Conservation (phyloP, 2,888 invertebrate species). For the Glaucopsyche alexis region DNA sequence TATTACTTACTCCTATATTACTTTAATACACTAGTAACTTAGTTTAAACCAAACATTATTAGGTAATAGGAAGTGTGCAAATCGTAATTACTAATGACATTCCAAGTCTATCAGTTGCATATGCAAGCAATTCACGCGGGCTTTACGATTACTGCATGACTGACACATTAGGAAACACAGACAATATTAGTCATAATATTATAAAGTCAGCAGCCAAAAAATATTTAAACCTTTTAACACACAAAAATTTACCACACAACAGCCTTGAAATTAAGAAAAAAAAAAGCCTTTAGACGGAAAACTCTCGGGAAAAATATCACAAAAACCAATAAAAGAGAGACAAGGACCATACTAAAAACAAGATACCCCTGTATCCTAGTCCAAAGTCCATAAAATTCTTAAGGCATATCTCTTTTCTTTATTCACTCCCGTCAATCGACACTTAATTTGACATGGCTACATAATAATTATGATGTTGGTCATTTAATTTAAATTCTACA, state of each 20-base stretch:
- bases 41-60: neutral
- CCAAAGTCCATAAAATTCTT: too few species aligned
- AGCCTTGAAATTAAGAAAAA: too few species aligned
- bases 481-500: neutral
- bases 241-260: too few species aligned
- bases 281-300: neutral
- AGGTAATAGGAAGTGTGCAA: slow-evolving; percentile 7
- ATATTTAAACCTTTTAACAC: neutral
- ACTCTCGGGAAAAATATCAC: too few species aligned
- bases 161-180: neutral
- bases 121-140: neutral
- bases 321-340: too few species aligned
- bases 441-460: too few species aligned
- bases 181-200: neutral
- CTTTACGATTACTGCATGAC: neutral
- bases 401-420: too few species aligned
- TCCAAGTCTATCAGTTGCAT: neutral
- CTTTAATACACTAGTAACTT: neutral
- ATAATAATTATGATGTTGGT: neutral
- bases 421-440: too few species aligned
- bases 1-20: neutral
- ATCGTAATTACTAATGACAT: slow-evolving; percentile 17
- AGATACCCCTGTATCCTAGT: too few species aligned
- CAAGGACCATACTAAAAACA: too few species aligned
- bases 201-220: neutral